Evolutionary conservation across 2,797 vertebrate species (phyloP).

Genomic region (Phalloptychus januarius): DNA sequence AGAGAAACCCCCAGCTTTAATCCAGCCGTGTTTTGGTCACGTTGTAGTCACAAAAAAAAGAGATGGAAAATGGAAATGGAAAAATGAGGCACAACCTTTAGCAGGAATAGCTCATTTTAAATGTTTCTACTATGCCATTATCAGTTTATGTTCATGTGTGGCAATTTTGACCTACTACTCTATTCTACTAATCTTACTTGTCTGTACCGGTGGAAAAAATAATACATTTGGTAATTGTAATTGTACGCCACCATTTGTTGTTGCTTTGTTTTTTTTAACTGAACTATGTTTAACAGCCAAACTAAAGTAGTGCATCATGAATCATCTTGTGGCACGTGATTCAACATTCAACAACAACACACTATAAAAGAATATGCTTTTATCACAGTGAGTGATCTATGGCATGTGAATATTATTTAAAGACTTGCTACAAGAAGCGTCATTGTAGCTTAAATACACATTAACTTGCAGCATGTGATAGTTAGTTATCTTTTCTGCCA

Average conservation of each 20-base stretch:
- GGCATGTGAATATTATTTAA: background rate
- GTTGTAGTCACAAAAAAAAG: background rate
- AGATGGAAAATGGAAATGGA: background rate
- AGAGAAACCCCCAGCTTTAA: background rate
- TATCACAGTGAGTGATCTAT: background rate
- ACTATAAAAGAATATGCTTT: background rate
- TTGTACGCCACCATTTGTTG: background rate
- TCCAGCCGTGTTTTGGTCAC: background rate
- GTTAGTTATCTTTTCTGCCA: constrained; percentile 2
- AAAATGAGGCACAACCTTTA: background rate
- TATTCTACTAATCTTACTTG: background rate
- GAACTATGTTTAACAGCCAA: background rate
- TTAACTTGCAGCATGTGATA: background rate
- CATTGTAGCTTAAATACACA: background rate
- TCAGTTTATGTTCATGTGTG: background rate
- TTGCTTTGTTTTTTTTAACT: background rate
- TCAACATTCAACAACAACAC: constrained; percentile 7
- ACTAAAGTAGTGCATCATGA: background rate
- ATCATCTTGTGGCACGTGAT: too few relatives aligned
- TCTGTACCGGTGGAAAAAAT: background rate
- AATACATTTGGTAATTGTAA: background rate
- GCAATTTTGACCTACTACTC: background rate
- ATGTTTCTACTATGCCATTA: background rate
- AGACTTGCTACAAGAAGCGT: background rate
- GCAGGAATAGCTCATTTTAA: background rate